These are phyloP conservation scores for Lepus oiostolus DNA, from an alignment of 2,797 vertebrate species.

Conservation along the genomic window DNA sequence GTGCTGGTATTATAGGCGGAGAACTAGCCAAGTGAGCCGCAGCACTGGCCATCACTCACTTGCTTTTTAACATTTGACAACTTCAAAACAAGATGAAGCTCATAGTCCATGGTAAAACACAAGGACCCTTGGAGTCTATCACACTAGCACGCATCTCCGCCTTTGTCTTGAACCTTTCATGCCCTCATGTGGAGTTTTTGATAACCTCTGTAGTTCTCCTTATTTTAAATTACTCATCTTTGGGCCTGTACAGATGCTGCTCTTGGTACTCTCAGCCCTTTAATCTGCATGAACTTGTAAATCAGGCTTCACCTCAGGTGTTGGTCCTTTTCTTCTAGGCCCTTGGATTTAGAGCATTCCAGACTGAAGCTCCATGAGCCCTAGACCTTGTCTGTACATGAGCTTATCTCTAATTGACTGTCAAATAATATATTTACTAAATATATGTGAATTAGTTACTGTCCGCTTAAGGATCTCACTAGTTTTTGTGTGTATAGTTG, in stretches of 20 bases:
- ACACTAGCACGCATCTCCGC: background rate
- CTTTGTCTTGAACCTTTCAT: background rate
- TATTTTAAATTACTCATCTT: fast-evolving
- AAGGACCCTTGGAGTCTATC: background rate
- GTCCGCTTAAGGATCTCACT: background rate
- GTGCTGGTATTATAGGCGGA: no score
- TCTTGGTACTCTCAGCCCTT: background rate
- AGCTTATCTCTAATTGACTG: constrained; percentile 4
- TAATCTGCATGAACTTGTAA: background rate
- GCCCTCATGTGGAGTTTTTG: background rate
- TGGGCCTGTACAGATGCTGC: background rate
- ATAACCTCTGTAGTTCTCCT: no score
- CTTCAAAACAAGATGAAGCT: background rate
- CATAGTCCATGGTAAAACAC: background rate
- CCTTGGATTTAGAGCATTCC: background rate
- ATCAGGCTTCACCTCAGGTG: background rate
- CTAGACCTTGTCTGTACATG: background rate
- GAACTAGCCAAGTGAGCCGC: no score
- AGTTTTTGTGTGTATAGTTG: background rate
- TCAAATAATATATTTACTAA: background rate
- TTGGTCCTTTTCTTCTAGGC: background rate
- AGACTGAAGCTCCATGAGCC: background rate
- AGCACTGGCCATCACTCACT: no score
- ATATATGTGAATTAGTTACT: background rate
- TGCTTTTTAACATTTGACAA: background rate